These are phyloP conservation scores for Cyclura pinguis DNA, from an alignment of 2,797 vertebrate genomes.

Conservation along the genomic window DNA sequence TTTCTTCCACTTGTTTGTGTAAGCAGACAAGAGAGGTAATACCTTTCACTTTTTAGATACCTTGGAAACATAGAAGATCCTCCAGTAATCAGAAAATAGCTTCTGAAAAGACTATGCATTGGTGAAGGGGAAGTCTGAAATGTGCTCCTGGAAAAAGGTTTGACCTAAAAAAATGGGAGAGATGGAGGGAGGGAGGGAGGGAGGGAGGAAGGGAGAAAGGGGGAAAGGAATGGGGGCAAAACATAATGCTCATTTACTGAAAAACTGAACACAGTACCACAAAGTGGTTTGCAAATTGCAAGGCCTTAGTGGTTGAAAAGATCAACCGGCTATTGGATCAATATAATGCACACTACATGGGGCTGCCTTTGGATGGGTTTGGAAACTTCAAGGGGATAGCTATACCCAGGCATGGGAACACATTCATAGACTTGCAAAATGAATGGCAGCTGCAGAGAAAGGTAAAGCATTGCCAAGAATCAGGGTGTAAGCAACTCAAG, in stretches of 20 bases:
- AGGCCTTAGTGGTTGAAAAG: not conserved
- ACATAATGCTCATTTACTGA: rapidly evolving
- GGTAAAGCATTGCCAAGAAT: not conserved
- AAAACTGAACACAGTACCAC: not conserved
- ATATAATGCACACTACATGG: no score
- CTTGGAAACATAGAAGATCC: not conserved
- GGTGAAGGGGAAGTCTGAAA: not conserved
- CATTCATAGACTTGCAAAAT: not conserved
- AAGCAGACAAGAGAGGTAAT: not conserved
- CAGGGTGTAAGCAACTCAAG: slow-evolving; percentile 5
- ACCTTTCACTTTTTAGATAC: not conserved
- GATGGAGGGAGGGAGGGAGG: not conserved
- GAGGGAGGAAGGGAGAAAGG: not conserved
- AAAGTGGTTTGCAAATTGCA: slow-evolving; percentile 15
- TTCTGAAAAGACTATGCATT: not conserved
- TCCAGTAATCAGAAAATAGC: not conserved
- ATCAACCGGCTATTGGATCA: no score
- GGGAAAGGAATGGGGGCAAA: not conserved
- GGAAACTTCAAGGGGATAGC: no score
- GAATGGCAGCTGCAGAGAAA: not conserved
- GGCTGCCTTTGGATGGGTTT: no score
- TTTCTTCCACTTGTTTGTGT: not conserved
- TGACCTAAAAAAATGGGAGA: no score
- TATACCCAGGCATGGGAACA: not conserved
- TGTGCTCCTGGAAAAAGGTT: not conserved